These are phyloP conservation scores for Prietella phreatophila DNA, from an alignment of 2,113 vertebrate species.

Conservation along the genomic window DNA sequence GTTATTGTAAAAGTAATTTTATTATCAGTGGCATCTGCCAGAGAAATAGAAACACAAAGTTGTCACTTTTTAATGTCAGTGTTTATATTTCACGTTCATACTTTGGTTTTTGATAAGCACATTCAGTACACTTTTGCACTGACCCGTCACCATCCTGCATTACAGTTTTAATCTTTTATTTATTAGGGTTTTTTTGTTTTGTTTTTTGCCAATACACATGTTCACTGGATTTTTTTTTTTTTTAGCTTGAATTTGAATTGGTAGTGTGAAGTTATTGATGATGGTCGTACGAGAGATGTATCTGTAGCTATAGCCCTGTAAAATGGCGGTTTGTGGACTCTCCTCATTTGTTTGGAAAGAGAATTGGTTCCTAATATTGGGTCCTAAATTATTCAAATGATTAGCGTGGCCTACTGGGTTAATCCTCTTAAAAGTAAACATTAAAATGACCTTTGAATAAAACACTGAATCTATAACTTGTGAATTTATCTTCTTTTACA, in stretches of 20 bases:
- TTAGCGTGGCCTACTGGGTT: constrained; percentile 39
- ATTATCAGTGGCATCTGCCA: constrained; percentile 66
- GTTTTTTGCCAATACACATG: constrained; percentile 67
- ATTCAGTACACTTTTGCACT: constrained; percentile 69
- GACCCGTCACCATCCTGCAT: constrained; percentile 74
- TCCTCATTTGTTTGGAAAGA: constrained; percentile 76
- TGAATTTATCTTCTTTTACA: constrained; percentile 14
- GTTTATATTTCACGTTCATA: constrained; percentile 82
- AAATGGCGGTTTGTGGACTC: constrained; percentile 67
- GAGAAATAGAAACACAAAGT: constrained; percentile 72
- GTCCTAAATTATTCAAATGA: constrained; percentile 62
- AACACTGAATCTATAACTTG: constrained; percentile 48
- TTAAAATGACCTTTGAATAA: constrained; percentile 67
- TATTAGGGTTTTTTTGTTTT: neutral
- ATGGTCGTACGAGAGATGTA: constrained; percentile 70
- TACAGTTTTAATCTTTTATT: constrained; percentile 61
- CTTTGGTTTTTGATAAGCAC: constrained; percentile 67
- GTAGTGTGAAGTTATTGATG: constrained; percentile 65
- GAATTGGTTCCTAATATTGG: constrained; percentile 58
- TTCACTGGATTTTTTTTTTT: constrained; percentile 63
- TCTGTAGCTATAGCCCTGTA: constrained; percentile 71
- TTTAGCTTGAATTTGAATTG: constrained; percentile 62
- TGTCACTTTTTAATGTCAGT: constrained; percentile 81
- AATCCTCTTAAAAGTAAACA: constrained; percentile 53
- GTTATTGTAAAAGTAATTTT: constrained; percentile 70